Evolutionary conservation across 2,113 vertebrate genomes (phyloP).

Genomic region (Gambusia affinis): DNA sequence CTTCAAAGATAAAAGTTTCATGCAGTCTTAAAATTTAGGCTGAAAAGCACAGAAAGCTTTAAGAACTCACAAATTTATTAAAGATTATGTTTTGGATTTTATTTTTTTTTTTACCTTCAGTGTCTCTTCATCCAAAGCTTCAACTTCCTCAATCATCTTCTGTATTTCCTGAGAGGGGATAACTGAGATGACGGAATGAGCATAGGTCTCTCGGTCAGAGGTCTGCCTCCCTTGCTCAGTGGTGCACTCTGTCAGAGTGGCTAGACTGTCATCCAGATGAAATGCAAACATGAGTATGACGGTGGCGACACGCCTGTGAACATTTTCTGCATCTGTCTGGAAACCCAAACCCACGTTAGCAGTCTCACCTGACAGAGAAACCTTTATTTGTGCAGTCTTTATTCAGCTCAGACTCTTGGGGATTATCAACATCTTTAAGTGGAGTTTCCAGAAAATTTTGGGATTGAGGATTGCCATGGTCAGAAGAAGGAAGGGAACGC

Average conservation of each 20-base stretch:
- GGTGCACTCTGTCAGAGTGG: conserved; percentile 84
- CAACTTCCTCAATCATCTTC: conserved; percentile 88
- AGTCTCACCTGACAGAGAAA: conserved; percentile 89
- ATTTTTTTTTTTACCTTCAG: conserved; percentile 83
- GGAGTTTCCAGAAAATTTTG: conserved; percentile 3
- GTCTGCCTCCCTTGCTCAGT: conserved; percentile 73
- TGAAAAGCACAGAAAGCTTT: too few relatives aligned
- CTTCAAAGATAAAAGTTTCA: too few relatives aligned
- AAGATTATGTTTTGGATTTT: neutral
- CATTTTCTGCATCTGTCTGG: neutral
- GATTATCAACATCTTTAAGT: neutral
- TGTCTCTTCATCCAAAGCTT: conserved; percentile 84
- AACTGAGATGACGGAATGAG: conserved; percentile 88
- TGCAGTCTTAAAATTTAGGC: too few relatives aligned
- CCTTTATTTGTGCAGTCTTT: conserved; percentile 77
- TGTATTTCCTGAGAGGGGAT: conserved; percentile 85
- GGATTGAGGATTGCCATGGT: conserved; percentile 3
- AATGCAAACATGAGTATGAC: neutral
- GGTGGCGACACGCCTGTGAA: neutral
- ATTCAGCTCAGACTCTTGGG: conserved; percentile 33
- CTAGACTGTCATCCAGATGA: conserved; percentile 80
- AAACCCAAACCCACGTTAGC: neutral
- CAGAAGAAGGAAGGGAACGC: conserved; percentile 81
- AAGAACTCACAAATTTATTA: neutral
- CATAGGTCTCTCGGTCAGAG: conserved; percentile 49